Conservation (phyloP, 2,797 vertebrate genomes). For the Chromis chromis region DNA sequence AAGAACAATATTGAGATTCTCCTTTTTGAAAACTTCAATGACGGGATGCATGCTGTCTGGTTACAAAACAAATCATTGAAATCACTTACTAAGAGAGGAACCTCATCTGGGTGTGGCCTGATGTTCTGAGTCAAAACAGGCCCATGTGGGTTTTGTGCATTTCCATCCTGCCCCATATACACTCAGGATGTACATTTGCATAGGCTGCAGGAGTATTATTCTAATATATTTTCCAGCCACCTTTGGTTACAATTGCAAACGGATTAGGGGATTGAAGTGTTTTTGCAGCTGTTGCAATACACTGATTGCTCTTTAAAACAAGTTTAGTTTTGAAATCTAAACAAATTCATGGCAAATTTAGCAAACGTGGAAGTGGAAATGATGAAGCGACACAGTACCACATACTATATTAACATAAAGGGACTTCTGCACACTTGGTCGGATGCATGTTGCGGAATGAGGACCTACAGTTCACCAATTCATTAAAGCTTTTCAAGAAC, state of each 20-base stretch:
- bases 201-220: background rate
- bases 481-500: background rate
- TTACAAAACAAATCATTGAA: conserved; percentile 15
- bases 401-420: background rate
- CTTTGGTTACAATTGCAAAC: background rate
- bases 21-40: conserved; percentile 1
- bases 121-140: conserved; percentile 32
- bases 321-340: conserved; percentile 4
- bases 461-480: background rate
- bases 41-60: background rate
- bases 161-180: conserved; percentile 3
- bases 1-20: background rate
- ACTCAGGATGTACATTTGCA: background rate
- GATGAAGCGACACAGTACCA: background rate
- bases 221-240: background rate
- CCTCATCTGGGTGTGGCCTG: conserved; percentile 65
- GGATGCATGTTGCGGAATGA: background rate
- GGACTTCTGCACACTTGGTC: background rate
- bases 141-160: conserved; percentile 39
- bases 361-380: background rate
- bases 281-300: background rate
- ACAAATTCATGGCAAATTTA: background rate
- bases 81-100: conserved; percentile 30
- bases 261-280: background rate
- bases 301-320: background rate